Base-by-base conservation (phyloP, 1,140 invertebrate species). In the Dysdera silvatica region DNA sequence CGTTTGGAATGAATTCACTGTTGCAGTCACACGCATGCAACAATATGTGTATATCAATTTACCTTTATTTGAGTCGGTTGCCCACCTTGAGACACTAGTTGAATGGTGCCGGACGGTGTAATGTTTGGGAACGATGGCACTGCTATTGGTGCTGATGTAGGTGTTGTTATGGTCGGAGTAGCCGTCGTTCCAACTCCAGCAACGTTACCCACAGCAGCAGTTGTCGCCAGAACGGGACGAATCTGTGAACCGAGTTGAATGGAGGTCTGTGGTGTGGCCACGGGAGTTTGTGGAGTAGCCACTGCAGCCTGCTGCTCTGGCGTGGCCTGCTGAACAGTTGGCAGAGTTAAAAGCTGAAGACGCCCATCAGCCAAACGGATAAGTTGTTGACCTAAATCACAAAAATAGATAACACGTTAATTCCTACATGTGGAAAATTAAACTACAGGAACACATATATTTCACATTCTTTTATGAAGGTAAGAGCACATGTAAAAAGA, bases 351-450 rank as follows among this genome's bases (percentile, higher is more conserved):
- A 3, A 95, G 85, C 71, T 96, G 92, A 31, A 96, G 77, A 75
- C 93, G 90, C 0, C 94, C 94, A 78, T 96, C 92, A 0, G 92
- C 85, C 81, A 94, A 86, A 73, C 95, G 88, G 24, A 95, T 85
- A 26, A 95, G 78, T 70, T 95, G 91, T 72, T 98, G 94, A n/a
- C 92, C 81, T 75, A 16, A 48, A 49, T 29, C 10, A 32, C 28
- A 31, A 41, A 16, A 10, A 0, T 23, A 52, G 14, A 45, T 23
- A 6, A 8, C 14, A n/a, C 10, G 7, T 47, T 8, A 47, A 12
- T 8, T 23, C 14, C 23, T n/a, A 47, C 23, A 47, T n/a, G 7
- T 47, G 7, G 43, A 23, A 47, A 20, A 23, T 23, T n/a, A 47
- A 23, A 29, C 10, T 52, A 16, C 35, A 35, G 4, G 23, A n/a